Evolutionary conservation across 2,113 vertebrate species (phyloP).

Genomic region (Lutjanus erythropterus): DNA sequence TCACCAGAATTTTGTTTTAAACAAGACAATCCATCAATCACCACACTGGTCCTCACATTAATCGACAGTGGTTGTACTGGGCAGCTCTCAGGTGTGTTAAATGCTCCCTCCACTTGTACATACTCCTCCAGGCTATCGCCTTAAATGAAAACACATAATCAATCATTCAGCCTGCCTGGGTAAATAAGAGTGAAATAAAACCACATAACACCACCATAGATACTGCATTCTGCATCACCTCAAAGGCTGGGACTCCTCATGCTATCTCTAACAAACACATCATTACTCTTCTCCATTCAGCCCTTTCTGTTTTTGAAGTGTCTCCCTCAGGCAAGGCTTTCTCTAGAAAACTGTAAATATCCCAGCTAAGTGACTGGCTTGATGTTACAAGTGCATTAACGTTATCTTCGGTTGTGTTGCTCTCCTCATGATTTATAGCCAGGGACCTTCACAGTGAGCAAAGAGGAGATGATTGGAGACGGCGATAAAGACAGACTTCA

Average conservation of each 20-base stretch:
- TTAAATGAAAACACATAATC: slow-evolving; percentile 49
- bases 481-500: slow-evolving; percentile 38
- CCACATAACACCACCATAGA: slow-evolving; percentile 19
- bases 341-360: slow-evolving; percentile 66
- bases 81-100: slow-evolving; percentile 29
- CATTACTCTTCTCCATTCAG: slow-evolving; percentile 62
- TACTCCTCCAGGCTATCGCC: slow-evolving; percentile 20
- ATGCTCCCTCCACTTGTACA: slow-evolving; percentile 28
- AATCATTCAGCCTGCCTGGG: slow-evolving; percentile 33
- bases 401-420: slow-evolving; percentile 61
- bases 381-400: slow-evolving; percentile 65
- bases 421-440: slow-evolving; percentile 57
- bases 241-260: slow-evolving; percentile 44
- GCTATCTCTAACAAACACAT: slow-evolving; percentile 64
- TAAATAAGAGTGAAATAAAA: slow-evolving; percentile 38
- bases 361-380: slow-evolving; percentile 64
- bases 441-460: slow-evolving; percentile 42
- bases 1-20: background rate
- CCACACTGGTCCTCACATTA: background rate
- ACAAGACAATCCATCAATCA: background rate
- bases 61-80: slow-evolving; percentile 24
- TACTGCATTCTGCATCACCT: slow-evolving; percentile 43
- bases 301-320: slow-evolving; percentile 61
- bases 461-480: slow-evolving; percentile 38
- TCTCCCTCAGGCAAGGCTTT: slow-evolving; percentile 51